Conservation (phyloP, 1,140 invertebrate genomes). For the Mercenaria mercenaria region DNA sequence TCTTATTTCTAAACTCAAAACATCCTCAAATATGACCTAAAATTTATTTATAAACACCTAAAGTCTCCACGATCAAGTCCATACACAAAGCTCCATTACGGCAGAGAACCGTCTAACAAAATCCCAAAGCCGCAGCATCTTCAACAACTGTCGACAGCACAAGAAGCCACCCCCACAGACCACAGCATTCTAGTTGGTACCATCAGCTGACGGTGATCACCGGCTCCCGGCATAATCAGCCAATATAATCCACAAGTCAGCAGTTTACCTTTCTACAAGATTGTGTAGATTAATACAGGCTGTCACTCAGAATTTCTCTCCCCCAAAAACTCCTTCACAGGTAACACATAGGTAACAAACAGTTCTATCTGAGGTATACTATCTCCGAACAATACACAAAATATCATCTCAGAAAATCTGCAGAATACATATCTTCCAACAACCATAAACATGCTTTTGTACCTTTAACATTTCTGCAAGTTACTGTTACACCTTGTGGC, state of each 20-base stretch:
- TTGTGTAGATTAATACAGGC: conserved; percentile 16
- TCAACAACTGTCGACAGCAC: conserved; percentile 1
- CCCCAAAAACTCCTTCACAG: conserved; percentile 42
- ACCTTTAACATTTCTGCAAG: conserved; percentile 3
- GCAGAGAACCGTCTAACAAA: background rate
- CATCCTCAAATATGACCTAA: background rate
- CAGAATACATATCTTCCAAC: conserved; percentile 39
- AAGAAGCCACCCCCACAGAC: conserved; percentile 3
- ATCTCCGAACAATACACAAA: conserved; percentile 40
- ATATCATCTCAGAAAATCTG: conserved; percentile 42
- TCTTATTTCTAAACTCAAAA: background rate
- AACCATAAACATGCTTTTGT: conserved; percentile 33
- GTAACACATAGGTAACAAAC: conserved; percentile 30
- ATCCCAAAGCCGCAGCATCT: background rate
- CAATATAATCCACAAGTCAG: conserved; percentile 60
- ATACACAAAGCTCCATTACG: background rate
- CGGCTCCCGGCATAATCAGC: background rate
- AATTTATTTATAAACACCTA: background rate
- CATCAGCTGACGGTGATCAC: background rate
- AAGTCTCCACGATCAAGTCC: background rate
- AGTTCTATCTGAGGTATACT: conserved; percentile 38
- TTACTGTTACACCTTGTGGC: background rate
- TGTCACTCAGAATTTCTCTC: conserved; percentile 55
- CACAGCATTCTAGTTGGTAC: conserved; percentile 18
- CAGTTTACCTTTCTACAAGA: conserved; percentile 53